Evolutionary conservation across 2,113 vertebrate species (phyloP), one percentile per base, ranked within the genome.

Genomic region (Oplegnathus fasciatus): DNA sequence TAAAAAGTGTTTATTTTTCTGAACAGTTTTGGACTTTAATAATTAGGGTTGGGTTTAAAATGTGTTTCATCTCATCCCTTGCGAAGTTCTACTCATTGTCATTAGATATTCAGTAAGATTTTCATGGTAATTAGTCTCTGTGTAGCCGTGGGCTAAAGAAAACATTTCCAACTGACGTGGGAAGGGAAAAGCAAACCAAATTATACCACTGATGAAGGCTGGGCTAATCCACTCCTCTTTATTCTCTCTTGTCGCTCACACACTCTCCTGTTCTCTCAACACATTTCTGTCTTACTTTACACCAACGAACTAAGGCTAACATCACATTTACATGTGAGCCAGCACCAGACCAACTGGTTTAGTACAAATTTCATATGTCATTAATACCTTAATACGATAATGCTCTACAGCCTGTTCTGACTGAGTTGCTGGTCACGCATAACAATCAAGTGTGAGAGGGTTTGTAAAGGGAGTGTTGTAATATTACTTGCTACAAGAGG

Each of bases 91-190:
- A 22, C 30, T 79, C 28, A 18, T 76, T 62, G 62, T 69, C 62
- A 75, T 88, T 74, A 42, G 9, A 71, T 57, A 68, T 76, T 62
- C 58, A 64, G 57, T 62, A 61, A 0, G 4, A 66, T 46, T 72
- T 57, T 76, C 32, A 58, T 44, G 26, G n/a, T 78, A 87, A 75
- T 91, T 78, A 40, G 20, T 72, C 73, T 61, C 64, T 13, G 3
- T 28, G 58, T 32, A 42, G 37, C 69, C 28, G 24, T 37, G 32
- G 64, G 52, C 80, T 68, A 78, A 69, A 32, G 52, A 78, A 84
- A 86, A 64, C 54, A 26, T 55, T 78, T 28, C 54, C 22, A 61
- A 68, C 32, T 75, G 60, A 60, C 2, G 2, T 52, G 30, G 37
- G 62, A 46, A 84, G 71, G 14, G 20, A 44, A 84, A 76, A 76